Percentiles rank a stretch among this genome's conserved stretches.
These are phyloP conservation scores for Telenomus remus DNA, from an alignment of 1,140 invertebrate genomes.

Conservation along the genomic window DNA sequence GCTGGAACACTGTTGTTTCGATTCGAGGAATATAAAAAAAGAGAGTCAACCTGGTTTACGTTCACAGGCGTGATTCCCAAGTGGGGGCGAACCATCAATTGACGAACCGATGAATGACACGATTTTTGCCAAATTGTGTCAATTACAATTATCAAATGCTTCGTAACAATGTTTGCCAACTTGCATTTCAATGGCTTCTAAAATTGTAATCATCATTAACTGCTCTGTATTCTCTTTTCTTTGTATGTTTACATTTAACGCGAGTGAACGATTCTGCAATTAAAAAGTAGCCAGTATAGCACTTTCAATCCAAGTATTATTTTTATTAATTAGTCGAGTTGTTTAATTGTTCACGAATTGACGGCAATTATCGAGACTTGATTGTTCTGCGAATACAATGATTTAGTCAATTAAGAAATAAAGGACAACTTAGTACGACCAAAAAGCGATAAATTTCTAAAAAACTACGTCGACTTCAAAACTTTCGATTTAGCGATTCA, in stretches of 20 bases:
- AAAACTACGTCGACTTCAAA: conserved; percentile 2
- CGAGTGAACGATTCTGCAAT: too few relatives aligned
- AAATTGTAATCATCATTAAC: conserved; percentile 11
- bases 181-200: conserved; percentile 31
- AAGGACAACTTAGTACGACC: too few relatives aligned
- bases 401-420: too few relatives aligned
- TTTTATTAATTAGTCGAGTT: too few relatives aligned
- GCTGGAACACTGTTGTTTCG: conserved; percentile 64
- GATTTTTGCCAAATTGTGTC: conserved; percentile 24
- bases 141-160: conserved; percentile 30
- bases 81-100: conserved; percentile 58
- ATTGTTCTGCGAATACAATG: too few relatives aligned
- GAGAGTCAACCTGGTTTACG: conserved; percentile 66
- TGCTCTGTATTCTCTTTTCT: not conserved
- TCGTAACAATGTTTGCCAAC: conserved; percentile 24
- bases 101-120: conserved; percentile 34
- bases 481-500: conserved; percentile 18
- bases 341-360: too few relatives aligned
- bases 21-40: conserved; percentile 65
- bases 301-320: too few relatives aligned
- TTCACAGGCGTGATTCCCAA: conserved; percentile 58
- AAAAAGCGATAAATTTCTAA: too few relatives aligned
- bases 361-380: too few relatives aligned
- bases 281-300: too few relatives aligned
- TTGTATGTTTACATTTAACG: too few relatives aligned